Base-by-base conservation (phyloP, 2,888 invertebrate genomes). In the Neria commutata region DNA sequence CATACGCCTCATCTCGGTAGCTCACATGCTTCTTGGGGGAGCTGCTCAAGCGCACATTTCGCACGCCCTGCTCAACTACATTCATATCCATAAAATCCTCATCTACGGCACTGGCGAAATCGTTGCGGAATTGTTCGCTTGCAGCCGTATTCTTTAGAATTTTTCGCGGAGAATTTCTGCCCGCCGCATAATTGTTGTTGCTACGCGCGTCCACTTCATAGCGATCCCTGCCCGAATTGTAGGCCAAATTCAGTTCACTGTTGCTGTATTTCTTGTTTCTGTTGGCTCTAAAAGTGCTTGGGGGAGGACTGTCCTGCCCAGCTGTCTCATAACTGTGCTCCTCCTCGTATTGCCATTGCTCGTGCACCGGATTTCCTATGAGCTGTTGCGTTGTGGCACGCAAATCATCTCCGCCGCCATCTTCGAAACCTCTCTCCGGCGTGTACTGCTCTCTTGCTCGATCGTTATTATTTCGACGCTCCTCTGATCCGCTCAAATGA, bases 11-110 rank as follows among this genome's bases (percentile, higher is more conserved):
- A 58, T 74, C 74, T 42, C 69, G 67, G 61, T 72, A 68, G 63
- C 71, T 73, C 47, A 75, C 75, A 56, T 75, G 72, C 29, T 74
- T 75, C 51, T 69, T 69, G 16, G 62, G 50, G 17, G 70, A 55
- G 2, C 71, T 62, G 17, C 68, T 63, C 53, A 77, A 42, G 19
- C 67, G 64, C 60, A 76, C 19, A 51, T 67, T 63, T 2, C 68
- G 64, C 65, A 78, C 63, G 11, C 68, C 66, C 3, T 61, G 63
- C 14, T 69, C 69, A 37, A 76, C 25, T 21, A 65, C 69, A 25
- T 70, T 67, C 21, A 66, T 14, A 54, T 60, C 40, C 24, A 37
- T 23, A 0, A 33, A 29, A 14, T 52, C 40, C 24, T n/a, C n/a
- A n/a, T 54, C 49, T 11, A 34, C 37, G 8, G 23, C 26, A 49